phyloP scores from a whole-genome alignment of 2,113 vertebrate species.

The Leptocoma aspasia region DNA sequence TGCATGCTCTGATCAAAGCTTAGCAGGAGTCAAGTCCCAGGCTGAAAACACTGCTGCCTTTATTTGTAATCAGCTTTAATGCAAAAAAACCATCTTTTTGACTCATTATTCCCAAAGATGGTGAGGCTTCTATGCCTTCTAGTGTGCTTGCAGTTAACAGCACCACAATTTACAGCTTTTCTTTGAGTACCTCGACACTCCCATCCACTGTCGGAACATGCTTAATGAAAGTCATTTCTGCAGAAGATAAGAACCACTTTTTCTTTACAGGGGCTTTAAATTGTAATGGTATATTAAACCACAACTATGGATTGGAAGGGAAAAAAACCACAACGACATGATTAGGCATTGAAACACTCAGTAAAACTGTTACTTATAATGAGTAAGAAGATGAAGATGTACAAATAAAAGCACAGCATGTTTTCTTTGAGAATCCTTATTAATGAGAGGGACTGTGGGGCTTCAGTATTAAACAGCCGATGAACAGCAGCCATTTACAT shows the following conservation, averaged over 20 bases:
- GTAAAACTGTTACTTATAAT: constrained; percentile 59
- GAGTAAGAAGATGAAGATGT: constrained; percentile 58
- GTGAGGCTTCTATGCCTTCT: constrained; percentile 2
- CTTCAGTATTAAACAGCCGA: neutral
- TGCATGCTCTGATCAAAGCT: neutral
- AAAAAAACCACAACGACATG: neutral
- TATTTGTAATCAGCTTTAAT: constrained; percentile 12
- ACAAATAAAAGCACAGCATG: constrained; percentile 57
- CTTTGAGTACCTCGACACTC: constrained; percentile 53
- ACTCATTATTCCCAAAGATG: constrained; percentile 19
- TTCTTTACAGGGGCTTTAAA: constrained; percentile 60
- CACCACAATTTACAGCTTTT: constrained; percentile 48
- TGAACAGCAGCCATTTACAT: constrained; percentile 15
- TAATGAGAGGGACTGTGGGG: constrained; percentile 25
- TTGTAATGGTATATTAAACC: constrained; percentile 68
- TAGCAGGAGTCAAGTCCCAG: neutral
- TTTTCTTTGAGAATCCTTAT: constrained; percentile 45
- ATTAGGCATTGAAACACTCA: constrained; percentile 48
- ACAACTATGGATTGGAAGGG: constrained; percentile 14
- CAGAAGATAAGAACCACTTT: constrained; percentile 51
- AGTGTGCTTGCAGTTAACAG: constrained; percentile 44
- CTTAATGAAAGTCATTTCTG: constrained; percentile 69
- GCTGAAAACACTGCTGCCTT: neutral
- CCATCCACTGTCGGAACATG: neutral
- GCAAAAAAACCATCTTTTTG: neutral